Percentiles rank a stretch among this genome's conserved stretches.
Conservation (phyloP, 2,113 vertebrate genomes). For the Pholis gunnellus region DNA sequence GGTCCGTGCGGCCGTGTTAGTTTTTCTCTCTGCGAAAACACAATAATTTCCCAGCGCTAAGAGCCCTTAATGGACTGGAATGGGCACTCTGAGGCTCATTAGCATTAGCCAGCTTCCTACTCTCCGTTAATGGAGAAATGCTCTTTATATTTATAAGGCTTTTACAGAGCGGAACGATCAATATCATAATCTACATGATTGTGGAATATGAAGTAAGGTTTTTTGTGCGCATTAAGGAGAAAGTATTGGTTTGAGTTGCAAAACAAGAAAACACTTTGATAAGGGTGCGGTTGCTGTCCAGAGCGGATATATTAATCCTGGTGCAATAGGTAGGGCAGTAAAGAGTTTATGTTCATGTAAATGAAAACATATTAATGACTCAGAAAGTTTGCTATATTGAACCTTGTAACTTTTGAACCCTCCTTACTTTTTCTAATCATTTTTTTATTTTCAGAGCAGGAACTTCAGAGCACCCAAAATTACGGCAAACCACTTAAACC, state of each 20-base stretch:
- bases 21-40: conserved; percentile 80
- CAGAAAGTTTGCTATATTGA: conserved; percentile 35
- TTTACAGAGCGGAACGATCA: conserved; percentile 80
- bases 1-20: conserved; percentile 76
- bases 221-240: conserved; percentile 74
- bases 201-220: conserved; percentile 82
- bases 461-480: background rate
- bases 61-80: conserved; percentile 85
- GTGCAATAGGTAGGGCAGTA: conserved; percentile 49
- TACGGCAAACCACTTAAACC: conserved; percentile 1
- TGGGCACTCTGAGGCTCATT: conserved; percentile 85
- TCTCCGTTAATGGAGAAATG: conserved; percentile 81
- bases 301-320: conserved; percentile 45
- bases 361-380: conserved; percentile 38
- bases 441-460: background rate
- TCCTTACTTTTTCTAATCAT: background rate
- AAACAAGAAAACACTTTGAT: conserved; percentile 73
- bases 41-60: conserved; percentile 83
- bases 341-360: conserved; percentile 40
- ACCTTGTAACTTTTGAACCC: conserved; percentile 31
- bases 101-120: conserved; percentile 83
- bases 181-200: conserved; percentile 82
- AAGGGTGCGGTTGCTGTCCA: conserved; percentile 58
- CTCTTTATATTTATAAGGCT: conserved; percentile 85
- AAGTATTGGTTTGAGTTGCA: conserved; percentile 79